Conservation (phyloP, 2,113 vertebrate genomes). For the Meles meles region DNA sequence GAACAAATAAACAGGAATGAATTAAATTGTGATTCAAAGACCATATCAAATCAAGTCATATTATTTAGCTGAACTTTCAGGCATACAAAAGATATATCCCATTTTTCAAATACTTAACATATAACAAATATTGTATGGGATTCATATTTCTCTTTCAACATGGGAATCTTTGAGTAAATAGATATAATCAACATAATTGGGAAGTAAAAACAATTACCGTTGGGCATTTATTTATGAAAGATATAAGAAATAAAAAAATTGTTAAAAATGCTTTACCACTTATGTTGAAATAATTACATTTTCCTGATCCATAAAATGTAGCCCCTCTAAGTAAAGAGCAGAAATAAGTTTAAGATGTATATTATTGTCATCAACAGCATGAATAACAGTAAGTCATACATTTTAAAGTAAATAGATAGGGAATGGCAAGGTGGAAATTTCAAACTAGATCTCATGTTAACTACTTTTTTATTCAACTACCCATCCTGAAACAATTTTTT, state of each 20-base stretch:
- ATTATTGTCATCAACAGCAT: not conserved
- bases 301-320: not conserved
- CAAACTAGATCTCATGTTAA: not conserved
- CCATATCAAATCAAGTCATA: slow-evolving; percentile 26
- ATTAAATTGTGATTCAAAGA: slow-evolving; percentile 49
- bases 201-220: not conserved
- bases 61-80: slow-evolving; percentile 6
- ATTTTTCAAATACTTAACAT: not conserved
- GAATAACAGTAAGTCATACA: not conserved
- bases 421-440: not conserved
- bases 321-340: not conserved
- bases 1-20: slow-evolving; percentile 46
- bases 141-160: not conserved
- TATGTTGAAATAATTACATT: not conserved
- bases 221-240: not conserved
- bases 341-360: not conserved
- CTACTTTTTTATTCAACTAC: not conserved
- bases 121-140: not conserved
- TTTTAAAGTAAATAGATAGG: not conserved
- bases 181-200: not conserved
- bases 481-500: not conserved
- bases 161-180: not conserved
- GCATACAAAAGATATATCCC: not conserved
- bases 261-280: not conserved
- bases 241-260: not conserved